Conservation (phyloP, 2,797 vertebrate species). For the Orientallactaga sibirica region DNA sequence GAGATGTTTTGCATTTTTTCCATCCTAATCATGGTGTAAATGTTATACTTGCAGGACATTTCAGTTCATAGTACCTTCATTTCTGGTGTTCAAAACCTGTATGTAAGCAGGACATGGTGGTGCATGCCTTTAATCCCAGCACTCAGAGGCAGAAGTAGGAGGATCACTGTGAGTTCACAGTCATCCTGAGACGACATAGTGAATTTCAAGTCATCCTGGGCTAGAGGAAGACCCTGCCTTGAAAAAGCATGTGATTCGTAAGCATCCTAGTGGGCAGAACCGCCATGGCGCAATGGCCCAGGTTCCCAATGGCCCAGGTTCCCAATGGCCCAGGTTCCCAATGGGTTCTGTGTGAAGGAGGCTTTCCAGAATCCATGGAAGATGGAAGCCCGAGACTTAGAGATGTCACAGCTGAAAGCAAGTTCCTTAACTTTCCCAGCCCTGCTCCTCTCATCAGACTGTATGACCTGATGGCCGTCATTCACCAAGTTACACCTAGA, state of each 20-base stretch:
- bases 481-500: neutral
- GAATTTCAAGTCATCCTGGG: too few relatives aligned
- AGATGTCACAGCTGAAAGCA: neutral
- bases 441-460: neutral
- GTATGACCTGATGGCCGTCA: neutral
- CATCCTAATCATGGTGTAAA: neutral
- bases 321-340: neutral
- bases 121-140: too few relatives aligned
- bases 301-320: neutral
- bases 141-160: too few relatives aligned
- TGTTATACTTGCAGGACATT: neutral
- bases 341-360: neutral
- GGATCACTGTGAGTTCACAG: too few relatives aligned
- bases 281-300: neutral
- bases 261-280: neutral
- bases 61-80: neutral
- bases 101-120: too few relatives aligned
- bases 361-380: neutral
- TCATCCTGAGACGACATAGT: too few relatives aligned
- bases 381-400: neutral
- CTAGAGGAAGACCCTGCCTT: too few relatives aligned
- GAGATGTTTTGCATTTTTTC: constrained; percentile 17
- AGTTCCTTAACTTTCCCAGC: neutral
- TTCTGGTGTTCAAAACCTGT: neutral
- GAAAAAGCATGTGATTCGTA: too few relatives aligned